Evolutionary conservation across 2,797 vertebrate genomes (phyloP).

Genomic region (Limosa lapponica): DNA sequence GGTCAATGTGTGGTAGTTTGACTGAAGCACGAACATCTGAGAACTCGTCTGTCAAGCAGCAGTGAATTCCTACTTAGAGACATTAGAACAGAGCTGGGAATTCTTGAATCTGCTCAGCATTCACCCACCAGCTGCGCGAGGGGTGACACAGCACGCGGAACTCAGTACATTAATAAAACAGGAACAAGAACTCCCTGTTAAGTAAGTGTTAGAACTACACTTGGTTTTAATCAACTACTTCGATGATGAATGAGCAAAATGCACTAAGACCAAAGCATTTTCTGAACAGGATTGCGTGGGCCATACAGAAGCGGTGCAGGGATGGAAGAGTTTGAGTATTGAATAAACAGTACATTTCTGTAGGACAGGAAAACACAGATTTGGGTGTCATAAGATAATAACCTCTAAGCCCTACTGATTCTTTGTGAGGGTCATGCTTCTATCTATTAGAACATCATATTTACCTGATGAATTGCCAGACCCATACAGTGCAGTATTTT

Average conservation of each 20-base stretch:
- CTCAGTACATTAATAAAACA: neutral
- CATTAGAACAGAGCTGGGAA: neutral
- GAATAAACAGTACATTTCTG: neutral
- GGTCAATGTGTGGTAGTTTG: neutral
- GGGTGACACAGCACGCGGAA: neutral
- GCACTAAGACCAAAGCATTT: neutral
- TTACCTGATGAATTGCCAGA: constrained; percentile 94
- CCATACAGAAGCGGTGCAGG: neutral
- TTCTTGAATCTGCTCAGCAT: neutral
- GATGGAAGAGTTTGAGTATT: neutral
- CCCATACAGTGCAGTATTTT: constrained; percentile 91
- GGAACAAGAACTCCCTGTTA: neutral
- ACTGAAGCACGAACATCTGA: neutral
- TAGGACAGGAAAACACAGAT: neutral
- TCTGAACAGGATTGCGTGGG: neutral
- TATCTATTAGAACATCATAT: neutral
- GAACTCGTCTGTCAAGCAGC: neutral
- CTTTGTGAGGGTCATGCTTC: neutral
- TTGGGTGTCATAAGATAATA: neutral
- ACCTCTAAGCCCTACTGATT: neutral
- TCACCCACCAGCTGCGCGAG: neutral
- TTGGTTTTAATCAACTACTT: neutral
- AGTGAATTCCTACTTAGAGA: neutral
- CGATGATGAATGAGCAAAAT: neutral
- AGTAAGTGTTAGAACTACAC: fast-evolving